Percentiles rank a stretch among this genome's conserved stretches.
Conservation (phyloP, 2,888 invertebrate species). For the Ophonus ardosiacus region DNA sequence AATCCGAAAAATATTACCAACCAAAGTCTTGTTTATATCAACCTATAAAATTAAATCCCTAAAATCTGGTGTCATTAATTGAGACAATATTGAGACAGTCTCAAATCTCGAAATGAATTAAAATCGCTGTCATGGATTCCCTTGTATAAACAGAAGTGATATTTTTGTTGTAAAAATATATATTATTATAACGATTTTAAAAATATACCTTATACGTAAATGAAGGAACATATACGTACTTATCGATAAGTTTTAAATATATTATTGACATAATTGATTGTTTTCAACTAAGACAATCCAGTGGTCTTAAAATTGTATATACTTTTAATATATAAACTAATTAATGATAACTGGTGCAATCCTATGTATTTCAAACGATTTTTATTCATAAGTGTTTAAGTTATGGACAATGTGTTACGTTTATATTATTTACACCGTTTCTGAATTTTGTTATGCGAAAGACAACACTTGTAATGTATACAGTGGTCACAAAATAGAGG, state of each 20-base stretch:
- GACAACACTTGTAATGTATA: neutral
- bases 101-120: too few relatives aligned
- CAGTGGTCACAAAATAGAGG: too few relatives aligned
- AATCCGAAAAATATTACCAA: too few relatives aligned
- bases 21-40: too few relatives aligned
- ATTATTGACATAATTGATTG: constrained; percentile 60
- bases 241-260: constrained; percentile 55
- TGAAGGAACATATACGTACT: constrained; percentile 58
- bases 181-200: constrained; percentile 51
- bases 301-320: constrained; percentile 63
- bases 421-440: constrained; percentile 54
- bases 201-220: constrained; percentile 61
- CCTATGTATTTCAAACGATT: constrained; percentile 58
- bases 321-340: constrained; percentile 60
- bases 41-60: too few relatives aligned
- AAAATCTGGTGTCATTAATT: too few relatives aligned
- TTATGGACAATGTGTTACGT: constrained; percentile 56
- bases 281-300: constrained; percentile 61
- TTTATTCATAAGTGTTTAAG: constrained; percentile 56
- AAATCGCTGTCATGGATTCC: neutral
- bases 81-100: too few relatives aligned
- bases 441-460: constrained; percentile 51
- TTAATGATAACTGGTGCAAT: constrained; percentile 63
- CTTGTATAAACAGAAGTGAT: constrained; percentile 51
- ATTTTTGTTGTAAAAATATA: constrained; percentile 59